Percentiles rank a stretch among this genome's conserved stretches.
These are phyloP conservation scores for Phoebastria nigripes DNA, from an alignment of 2,797 vertebrate genomes.

Conservation along the genomic window DNA sequence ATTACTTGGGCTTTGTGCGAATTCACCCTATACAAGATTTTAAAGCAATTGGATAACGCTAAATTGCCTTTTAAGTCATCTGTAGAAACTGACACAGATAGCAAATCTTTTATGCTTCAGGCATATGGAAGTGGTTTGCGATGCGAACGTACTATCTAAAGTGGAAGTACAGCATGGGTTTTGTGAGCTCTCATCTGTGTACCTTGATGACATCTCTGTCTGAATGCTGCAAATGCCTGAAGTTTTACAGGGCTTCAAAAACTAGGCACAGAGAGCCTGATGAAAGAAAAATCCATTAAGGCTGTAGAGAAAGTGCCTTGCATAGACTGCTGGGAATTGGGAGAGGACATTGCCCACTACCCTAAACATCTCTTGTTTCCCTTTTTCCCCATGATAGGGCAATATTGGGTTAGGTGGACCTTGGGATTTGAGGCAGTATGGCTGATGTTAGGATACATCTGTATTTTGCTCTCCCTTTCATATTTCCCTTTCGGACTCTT, in stretches of 20 bases:
- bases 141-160: constrained; percentile 39
- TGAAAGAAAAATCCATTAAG: constrained; percentile 13
- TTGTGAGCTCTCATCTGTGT: constrained; percentile 32
- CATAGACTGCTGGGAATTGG: background rate
- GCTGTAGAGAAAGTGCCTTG: background rate
- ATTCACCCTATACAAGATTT: background rate
- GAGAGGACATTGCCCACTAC: background rate
- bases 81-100: constrained; percentile 42
- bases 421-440: background rate
- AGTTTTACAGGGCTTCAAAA: constrained; percentile 23
- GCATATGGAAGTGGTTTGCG: constrained; percentile 59
- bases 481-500: background rate
- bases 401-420: background rate
- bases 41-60: constrained; percentile 23
- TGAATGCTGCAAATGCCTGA: constrained; percentile 14
- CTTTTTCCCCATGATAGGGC: background rate
- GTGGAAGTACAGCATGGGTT: constrained; percentile 23
- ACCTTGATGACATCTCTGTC: constrained; percentile 22
- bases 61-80: constrained; percentile 38
- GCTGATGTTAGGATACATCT: background rate
- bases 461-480: background rate
- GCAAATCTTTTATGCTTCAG: constrained; percentile 51
- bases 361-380: background rate
- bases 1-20: constrained; percentile 11
- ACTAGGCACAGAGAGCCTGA: background rate